A percentile compares a stretch with the other conserved stretches of the same genome.
Conservation (phyloP, 2,113 vertebrate species). For the Hyaena hyaena region DNA sequence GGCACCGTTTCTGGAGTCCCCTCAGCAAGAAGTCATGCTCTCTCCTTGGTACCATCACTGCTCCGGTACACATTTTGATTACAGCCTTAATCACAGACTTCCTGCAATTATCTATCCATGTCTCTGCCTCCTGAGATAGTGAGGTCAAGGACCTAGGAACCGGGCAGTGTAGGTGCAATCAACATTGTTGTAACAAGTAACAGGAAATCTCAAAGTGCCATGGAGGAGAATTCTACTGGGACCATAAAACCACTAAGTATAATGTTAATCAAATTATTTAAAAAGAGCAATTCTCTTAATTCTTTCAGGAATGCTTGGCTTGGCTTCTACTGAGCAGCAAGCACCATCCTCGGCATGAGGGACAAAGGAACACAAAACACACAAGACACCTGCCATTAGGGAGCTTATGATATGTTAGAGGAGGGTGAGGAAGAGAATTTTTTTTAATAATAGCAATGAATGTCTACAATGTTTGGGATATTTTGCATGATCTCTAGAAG, state of each 20-base stretch:
- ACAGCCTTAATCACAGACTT: neutral
- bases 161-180: neutral
- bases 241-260: neutral
- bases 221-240: neutral
- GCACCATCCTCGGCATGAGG: neutral
- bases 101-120: neutral
- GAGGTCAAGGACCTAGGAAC: neutral
- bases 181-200: neutral
- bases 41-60: neutral
- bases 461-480: neutral
- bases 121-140: neutral
- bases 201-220: neutral
- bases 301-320: neutral
- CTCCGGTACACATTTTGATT: slow-evolving; percentile 35
- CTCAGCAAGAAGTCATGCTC: neutral
- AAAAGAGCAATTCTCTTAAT: neutral
- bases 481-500: neutral
- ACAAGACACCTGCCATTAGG: neutral
- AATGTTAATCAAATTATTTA: neutral
- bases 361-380: neutral
- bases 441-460: neutral
- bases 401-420: neutral
- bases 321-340: neutral
- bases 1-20: neutral
- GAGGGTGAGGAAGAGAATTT: neutral